Conservation (phyloP, 2,888 invertebrate species). For the Abscondita cerata region DNA sequence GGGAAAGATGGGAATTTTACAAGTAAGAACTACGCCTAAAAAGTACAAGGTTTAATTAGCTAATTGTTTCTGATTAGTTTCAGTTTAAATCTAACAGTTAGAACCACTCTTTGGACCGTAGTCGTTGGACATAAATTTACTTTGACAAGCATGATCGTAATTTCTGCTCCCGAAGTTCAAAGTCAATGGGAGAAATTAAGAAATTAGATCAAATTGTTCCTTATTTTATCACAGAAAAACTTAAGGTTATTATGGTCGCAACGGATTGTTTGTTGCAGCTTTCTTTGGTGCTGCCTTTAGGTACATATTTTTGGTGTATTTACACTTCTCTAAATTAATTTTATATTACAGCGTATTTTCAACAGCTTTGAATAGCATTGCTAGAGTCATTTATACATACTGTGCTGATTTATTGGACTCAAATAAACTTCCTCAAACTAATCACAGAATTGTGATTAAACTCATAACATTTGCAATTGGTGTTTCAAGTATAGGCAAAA, state of each 20-base stretch:
- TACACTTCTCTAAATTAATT: neutral
- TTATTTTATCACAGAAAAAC: constrained; percentile 73
- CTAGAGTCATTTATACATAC: constrained; percentile 68
- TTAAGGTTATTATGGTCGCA: constrained; percentile 69
- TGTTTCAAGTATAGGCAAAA: constrained; percentile 60
- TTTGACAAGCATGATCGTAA: constrained; percentile 63
- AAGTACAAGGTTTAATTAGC: too few relatives aligned
- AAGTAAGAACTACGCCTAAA: too few relatives aligned
- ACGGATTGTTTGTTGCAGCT: constrained; percentile 77
- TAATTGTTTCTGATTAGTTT: too few relatives aligned
- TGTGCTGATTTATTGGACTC: constrained; percentile 64
- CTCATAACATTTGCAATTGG: constrained; percentile 61
- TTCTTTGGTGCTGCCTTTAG: constrained; percentile 74
- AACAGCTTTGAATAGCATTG: constrained; percentile 65
- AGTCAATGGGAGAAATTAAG: constrained; percentile 63
- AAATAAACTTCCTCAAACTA: constrained; percentile 60
- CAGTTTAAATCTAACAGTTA: too few relatives aligned
- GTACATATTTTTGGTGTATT: constrained; percentile 57
- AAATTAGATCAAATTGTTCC: constrained; percentile 67
- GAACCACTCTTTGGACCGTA: too few relatives aligned
- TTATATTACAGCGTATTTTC: constrained; percentile 63
- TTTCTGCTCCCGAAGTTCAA: constrained; percentile 65
- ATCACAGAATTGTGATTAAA: constrained; percentile 67
- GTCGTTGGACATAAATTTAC: constrained; percentile 65
- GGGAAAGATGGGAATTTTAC: constrained; percentile 62